These are phyloP conservation scores for Polietes domitor DNA, from an alignment of 2,888 invertebrate species.

Conservation along the genomic window DNA sequence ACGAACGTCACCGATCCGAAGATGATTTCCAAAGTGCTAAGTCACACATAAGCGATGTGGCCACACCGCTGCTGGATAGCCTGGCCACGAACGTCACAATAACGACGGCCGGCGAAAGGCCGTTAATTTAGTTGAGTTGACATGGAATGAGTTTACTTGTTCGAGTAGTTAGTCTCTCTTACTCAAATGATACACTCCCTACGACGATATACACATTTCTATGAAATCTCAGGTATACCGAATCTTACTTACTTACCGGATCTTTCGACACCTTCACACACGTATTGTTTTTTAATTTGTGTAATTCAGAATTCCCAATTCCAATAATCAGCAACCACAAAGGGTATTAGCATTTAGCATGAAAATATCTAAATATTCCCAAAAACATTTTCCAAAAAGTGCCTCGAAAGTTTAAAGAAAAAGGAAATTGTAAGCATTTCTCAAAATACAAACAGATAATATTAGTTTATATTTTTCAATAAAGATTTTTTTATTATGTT, in stretches of 20 bases:
- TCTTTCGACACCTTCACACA: slow-evolving; percentile 3
- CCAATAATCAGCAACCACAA: background rate
- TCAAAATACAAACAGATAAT: background rate
- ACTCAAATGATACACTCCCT: slow-evolving; percentile 9
- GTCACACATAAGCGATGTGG: slow-evolving; percentile 75
- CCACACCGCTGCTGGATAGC: slow-evolving; percentile 72
- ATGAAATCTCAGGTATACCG: slow-evolving; percentile 65
- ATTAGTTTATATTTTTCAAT: slow-evolving; percentile 17
- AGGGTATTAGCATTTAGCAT: background rate
- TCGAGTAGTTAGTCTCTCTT: background rate
- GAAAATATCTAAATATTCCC: background rate
- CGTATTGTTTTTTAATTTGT: background rate
- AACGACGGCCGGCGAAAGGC: slow-evolving; percentile 26
- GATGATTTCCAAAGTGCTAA: slow-evolving; percentile 78
- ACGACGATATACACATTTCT: slow-evolving; percentile 48
- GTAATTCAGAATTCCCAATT: no score
- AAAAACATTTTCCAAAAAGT: slow-evolving; percentile 33
- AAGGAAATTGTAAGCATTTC: slow-evolving; percentile 14
- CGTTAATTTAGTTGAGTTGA: no score
- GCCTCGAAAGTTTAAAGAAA: slow-evolving; percentile 26
- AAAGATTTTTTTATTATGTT: slow-evolving; percentile 24
- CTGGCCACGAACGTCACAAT: slow-evolving; percentile 11
- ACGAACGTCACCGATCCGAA: slow-evolving; percentile 72
- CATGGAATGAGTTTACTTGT: background rate
- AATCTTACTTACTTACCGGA: slow-evolving; percentile 25